Percentiles rank a stretch among this genome's conserved stretches.
phyloP scores from a whole-genome alignment of 1,140 invertebrate species.

The Drosophila equinoxialis region DNA sequence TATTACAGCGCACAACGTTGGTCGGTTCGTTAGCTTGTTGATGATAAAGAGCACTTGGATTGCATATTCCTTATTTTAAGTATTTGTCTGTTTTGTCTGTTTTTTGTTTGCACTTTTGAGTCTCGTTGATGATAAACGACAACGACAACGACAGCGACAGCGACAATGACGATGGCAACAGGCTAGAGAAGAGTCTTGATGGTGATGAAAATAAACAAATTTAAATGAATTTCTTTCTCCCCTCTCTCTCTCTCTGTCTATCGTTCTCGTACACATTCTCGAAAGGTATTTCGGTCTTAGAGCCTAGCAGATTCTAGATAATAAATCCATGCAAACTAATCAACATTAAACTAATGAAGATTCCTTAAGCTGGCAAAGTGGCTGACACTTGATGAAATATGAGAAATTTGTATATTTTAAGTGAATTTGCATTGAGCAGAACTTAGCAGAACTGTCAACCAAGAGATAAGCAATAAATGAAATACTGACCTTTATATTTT shows the following conservation, averaged over 20 bases:
- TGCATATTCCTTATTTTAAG: slow-evolving; percentile 47
- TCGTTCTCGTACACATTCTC: too few relatives aligned
- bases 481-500: not conserved
- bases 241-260: not conserved
- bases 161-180: not conserved
- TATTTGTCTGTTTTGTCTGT: slow-evolving; percentile 37
- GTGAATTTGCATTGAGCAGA: too few relatives aligned
- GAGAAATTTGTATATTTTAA: too few relatives aligned
- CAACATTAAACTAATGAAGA: not conserved
- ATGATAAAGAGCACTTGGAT: slow-evolving; percentile 33
- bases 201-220: slow-evolving; percentile 11
- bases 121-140: slow-evolving; percentile 21
- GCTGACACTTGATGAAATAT: not conserved
- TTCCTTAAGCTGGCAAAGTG: not conserved
- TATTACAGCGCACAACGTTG: slow-evolving; percentile 34
- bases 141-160: not conserved
- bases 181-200: not conserved
- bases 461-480: not conserved
- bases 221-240: not conserved
- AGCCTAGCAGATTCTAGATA: not conserved
- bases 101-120: slow-evolving; percentile 37
- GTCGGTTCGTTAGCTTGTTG: slow-evolving; percentile 22
- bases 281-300: too few relatives aligned
- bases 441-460: not conserved
- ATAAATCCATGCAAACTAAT: slow-evolving; percentile 7